Conservation (phyloP, 2,888 invertebrate genomes). For the Muscina levida region DNA sequence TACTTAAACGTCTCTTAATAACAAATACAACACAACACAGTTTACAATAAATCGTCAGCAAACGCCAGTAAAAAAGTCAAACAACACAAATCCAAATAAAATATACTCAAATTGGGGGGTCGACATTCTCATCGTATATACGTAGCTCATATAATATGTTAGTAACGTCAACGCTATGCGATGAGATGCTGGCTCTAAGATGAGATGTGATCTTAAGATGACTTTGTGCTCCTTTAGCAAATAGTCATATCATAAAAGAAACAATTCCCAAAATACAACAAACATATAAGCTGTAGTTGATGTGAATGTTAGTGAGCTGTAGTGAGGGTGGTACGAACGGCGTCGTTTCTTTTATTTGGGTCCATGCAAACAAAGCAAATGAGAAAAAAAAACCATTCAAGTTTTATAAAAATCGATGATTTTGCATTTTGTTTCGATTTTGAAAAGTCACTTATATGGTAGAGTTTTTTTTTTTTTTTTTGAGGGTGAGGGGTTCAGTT, state of each 20-base stretch:
- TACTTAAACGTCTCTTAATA: slow-evolving; percentile 51
- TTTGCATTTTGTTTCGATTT: slow-evolving; percentile 40
- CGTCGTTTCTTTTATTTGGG: not conserved
- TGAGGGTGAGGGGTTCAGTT: too few species aligned
- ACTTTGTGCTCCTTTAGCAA: slow-evolving; percentile 56
- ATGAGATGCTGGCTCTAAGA: slow-evolving; percentile 45
- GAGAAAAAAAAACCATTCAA: not conserved
- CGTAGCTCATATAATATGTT: too few species aligned
- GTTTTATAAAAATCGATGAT: slow-evolving; percentile 48
- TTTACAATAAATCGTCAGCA: too few species aligned
- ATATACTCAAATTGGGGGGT: slow-evolving; percentile 38
- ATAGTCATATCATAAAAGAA: slow-evolving; percentile 58
- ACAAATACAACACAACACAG: too few species aligned
- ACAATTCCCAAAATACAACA: slow-evolving; percentile 32
- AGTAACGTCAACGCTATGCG: not conserved
- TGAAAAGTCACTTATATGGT: too few species aligned
- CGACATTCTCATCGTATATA: too few species aligned
- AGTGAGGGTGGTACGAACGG: too few species aligned
- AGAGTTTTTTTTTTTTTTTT: too few species aligned
- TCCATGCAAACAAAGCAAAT: slow-evolving; percentile 1
- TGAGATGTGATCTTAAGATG: slow-evolving; percentile 51
- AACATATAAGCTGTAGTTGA: slow-evolving; percentile 28
- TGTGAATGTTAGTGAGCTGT: slow-evolving; percentile 14
- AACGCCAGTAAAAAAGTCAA: slow-evolving; percentile 30
- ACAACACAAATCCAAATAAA: slow-evolving; percentile 48